These are phyloP conservation scores for Epinephelus cyanopodus DNA, from an alignment of 2,113 vertebrate genomes.

Conservation along the genomic window DNA sequence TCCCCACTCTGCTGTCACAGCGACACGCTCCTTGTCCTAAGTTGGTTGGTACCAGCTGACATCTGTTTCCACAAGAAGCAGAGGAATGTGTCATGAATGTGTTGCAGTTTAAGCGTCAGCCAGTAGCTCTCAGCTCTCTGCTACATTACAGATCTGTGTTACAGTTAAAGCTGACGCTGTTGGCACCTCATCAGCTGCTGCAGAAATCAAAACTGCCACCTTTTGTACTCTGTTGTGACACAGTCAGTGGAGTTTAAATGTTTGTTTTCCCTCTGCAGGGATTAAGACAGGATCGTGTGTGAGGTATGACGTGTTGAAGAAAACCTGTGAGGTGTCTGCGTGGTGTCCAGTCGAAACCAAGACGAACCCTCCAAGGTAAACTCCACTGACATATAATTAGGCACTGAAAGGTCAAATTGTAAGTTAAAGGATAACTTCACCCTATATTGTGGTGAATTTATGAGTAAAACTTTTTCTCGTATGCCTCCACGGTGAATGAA, in stretches of 20 bases:
- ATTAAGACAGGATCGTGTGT: slow-evolving; percentile 87
- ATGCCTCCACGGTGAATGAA: too few species aligned
- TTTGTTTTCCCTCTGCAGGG: slow-evolving; percentile 70
- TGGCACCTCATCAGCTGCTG: neutral
- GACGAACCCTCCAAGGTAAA: slow-evolving; percentile 76
- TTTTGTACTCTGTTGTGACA: neutral
- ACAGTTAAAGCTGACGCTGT: neutral
- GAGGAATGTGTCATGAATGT: slow-evolving; percentile 17
- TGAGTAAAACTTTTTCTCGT: too few species aligned
- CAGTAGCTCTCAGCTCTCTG: neutral
- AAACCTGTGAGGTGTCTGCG: slow-evolving; percentile 86
- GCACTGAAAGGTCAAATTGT: too few species aligned
- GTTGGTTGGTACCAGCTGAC: neutral
- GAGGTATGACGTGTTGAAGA: slow-evolving; percentile 74
- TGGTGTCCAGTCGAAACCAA: slow-evolving; percentile 86
- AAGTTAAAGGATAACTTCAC: too few species aligned
- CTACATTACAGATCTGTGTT: neutral
- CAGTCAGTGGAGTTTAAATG: neutral
- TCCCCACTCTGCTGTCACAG: neutral
- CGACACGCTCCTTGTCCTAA: neutral
- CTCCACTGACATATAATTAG: too few species aligned
- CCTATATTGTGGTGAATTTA: too few species aligned
- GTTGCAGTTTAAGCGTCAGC: neutral
- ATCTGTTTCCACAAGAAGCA: neutral
- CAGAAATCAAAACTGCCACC: neutral